These are phyloP conservation scores for Macrobrachium rosenbergii DNA, from an alignment of 1,140 invertebrate genomes.

Conservation along the genomic window DNA sequence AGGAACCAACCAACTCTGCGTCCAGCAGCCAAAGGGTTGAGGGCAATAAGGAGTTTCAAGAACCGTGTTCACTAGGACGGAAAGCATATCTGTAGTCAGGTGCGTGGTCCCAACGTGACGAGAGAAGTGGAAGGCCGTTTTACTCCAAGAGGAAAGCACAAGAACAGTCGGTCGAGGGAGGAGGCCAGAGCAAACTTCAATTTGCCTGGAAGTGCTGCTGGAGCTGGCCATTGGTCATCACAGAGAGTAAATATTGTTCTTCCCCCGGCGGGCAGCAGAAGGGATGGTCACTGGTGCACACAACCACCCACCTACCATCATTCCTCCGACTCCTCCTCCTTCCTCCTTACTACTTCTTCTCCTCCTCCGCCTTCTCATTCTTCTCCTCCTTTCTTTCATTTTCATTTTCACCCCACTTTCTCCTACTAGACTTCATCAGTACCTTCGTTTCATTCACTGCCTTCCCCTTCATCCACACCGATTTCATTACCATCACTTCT, in stretches of 20 bases:
- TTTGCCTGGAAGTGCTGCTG: conserved; percentile 63
- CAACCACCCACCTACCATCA: conserved; percentile 11
- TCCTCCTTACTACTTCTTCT: too few relatives aligned
- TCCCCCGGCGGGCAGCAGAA: conserved; percentile 47
- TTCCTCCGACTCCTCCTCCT: too few relatives aligned
- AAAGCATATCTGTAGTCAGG: conserved; percentile 52
- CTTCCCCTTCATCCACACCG: conserved; percentile 26
- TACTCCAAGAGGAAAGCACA: conserved; percentile 47
- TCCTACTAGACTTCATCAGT: too few relatives aligned
- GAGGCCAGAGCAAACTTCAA: conserved; percentile 60
- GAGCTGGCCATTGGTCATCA: conserved; percentile 62
- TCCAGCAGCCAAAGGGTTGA: conserved; percentile 61
- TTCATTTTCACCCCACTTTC: too few relatives aligned
- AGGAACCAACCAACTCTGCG: conserved; percentile 63
- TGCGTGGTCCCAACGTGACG: conserved; percentile 35
- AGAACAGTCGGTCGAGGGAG: conserved; percentile 60
- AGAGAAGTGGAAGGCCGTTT: conserved; percentile 58
- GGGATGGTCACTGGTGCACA: conserved; percentile 25
- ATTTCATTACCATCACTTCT: neutral
- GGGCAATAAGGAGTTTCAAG: conserved; percentile 55
- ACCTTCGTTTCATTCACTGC: neutral
- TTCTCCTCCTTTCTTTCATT: too few relatives aligned
- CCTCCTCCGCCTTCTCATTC: neutral
- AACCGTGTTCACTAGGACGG: conserved; percentile 58
- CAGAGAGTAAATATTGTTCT: conserved; percentile 62